Evolutionary conservation across 2,888 invertebrate genomes (phyloP), one percentile per base, ranked within the genome.

Genomic region (Antitype chi): DNA sequence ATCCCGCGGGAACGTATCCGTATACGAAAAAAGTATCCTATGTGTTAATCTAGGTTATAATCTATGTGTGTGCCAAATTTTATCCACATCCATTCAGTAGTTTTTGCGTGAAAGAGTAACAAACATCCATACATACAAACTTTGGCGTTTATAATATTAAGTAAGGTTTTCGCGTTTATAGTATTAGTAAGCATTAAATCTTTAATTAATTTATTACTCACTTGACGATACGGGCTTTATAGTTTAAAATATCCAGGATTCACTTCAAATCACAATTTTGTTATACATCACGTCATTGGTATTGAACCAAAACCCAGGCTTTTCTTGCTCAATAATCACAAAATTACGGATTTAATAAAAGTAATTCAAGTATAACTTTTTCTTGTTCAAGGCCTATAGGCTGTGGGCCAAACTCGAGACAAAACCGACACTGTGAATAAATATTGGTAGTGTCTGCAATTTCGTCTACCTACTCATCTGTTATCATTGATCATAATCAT

Each of bases 401-500:
- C 13, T 32, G 43, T 43, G 8, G 5, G 23, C 17, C 13, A 49
- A n/a, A n/a, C 9, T 60, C 9, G 9, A 47, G 11, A 47, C 23
- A 5, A 76, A 47, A 47, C 7, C 15, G 43, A 20, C 15, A 47
- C 9, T 62, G 17, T 25, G n/a, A 43, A 2, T 38, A 25, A 60
- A n/a, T 76, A 64, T 55, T n/a, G 13, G 49, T 43, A 28, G 7
- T 7, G 66, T 79, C 76, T 62, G 23, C 52, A 55, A 43, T 67
- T 52, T 52, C 15, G 60, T 81, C 47, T 73, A 23, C 32, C 17
- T 9, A 57, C 23, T 71, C 57, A 53, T 63, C 55, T 9, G 7
- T 64, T 60, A 81, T 78, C 76, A 68, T 76, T 76, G 47, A 76
- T 77, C 64, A 53, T 43, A 11, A 78, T 52, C 43, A 60, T 55